Percentiles rank a stretch among this genome's conserved stretches.
These are phyloP conservation scores for Drosophila infuscata DNA, from an alignment of 2,888 invertebrate genomes.

Conservation along the genomic window DNA sequence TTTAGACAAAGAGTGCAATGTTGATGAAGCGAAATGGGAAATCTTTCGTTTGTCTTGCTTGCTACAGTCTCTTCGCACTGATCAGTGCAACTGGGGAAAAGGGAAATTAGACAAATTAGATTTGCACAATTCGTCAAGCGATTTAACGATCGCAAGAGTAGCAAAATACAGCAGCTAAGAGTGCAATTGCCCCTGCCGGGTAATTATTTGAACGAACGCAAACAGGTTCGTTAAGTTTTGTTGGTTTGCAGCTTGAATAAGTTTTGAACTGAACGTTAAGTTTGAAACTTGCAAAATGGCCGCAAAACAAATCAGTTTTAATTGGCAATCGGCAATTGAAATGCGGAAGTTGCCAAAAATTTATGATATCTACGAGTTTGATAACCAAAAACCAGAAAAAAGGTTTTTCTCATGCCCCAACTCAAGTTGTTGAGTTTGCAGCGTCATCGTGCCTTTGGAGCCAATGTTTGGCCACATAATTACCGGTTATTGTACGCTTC, in stretches of 20 bases:
- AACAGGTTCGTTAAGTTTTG: conserved; percentile 29
- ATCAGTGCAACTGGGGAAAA: background rate
- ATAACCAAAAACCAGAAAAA: conserved; percentile 1
- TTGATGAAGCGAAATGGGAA: background rate
- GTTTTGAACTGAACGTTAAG: conserved; percentile 22
- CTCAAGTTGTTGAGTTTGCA: conserved; percentile 51
- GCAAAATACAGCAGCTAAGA: background rate
- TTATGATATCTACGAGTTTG: conserved; percentile 53
- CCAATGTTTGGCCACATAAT: conserved; percentile 56
- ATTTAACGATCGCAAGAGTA: conserved; percentile 1
- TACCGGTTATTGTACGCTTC: conserved; percentile 63
- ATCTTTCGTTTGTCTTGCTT: background rate
- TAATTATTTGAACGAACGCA: conserved; percentile 51
- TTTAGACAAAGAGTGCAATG: conserved; percentile 14
- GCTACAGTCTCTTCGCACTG: background rate
- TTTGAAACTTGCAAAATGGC: conserved; percentile 17
- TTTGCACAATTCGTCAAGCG: background rate
- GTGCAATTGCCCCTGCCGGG: conserved; percentile 9
- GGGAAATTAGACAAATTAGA: background rate
- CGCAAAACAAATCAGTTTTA: conserved; percentile 29
- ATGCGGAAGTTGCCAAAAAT: conserved; percentile 72
- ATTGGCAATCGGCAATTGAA: conserved; percentile 54
- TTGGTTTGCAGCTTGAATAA: conserved; percentile 63
- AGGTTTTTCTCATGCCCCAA: conserved; percentile 57
- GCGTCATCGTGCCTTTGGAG: conserved; percentile 64